Base-by-base conservation (phyloP, 2,113 vertebrate genomes). In the Pomatostomus ruficeps region DNA sequence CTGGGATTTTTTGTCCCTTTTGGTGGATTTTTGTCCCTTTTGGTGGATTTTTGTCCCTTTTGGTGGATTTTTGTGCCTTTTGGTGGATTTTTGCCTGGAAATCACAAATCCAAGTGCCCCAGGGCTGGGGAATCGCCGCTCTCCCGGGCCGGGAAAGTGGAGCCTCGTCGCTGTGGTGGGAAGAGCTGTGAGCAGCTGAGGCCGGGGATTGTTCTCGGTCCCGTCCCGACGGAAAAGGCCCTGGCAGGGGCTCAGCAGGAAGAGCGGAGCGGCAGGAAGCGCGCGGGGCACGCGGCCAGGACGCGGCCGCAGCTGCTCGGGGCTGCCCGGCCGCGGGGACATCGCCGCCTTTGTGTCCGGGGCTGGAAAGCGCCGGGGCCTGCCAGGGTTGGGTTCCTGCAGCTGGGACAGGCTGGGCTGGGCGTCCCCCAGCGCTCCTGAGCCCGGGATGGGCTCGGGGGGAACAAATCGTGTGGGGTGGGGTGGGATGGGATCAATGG, bases 211-310 rank as follows among this genome's bases (percentile, higher is more conserved):
- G 68, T 89, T 91, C 55, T 89, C 88, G 76, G 62, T 66, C 31
- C 88, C 33, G 21, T 88, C 16, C 24, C 49, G 93, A 85, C 6
- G 19, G 89, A 95, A 96, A 74, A 31, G 63, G 88, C 78, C 46
- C 80, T 96, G 95, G 94, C 95, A 96, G 54, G 57, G 91, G 85
- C 55, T 48, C 65, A 87, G 91, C 87, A 92, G 80, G 95, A 95
- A 85, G 93, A 86, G 82, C 85, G 25, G 19, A 49, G 40, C 66
- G 35, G 21, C 59, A 68, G 94, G 95, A 95, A 95, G 43, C 26
- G 15, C 22, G 1, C 29, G 19, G 93, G 88, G 95, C 94, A 70
- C 21, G 7, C 38, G 9, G 92, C 95, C 94, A 96, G 90, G 79
- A 35, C 36, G 8, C n/a, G 79, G 76, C 93, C 71, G 7, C 74